Conservation (phyloP, 2,113 vertebrate genomes). For the Platichthys flesus region DNA sequence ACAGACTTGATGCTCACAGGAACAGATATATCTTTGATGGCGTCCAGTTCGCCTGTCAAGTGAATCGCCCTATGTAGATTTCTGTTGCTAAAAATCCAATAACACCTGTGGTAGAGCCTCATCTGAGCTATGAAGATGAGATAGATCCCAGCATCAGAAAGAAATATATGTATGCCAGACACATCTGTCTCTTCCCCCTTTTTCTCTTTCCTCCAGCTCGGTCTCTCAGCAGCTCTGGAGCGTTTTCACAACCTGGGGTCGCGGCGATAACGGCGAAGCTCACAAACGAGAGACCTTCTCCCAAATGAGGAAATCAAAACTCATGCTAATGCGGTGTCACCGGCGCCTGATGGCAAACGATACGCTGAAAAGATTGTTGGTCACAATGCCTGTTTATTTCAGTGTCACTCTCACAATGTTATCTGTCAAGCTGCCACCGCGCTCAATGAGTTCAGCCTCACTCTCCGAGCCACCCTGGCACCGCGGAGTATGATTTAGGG, state of each 20-base stretch:
- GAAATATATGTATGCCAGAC: conserved; percentile 3
- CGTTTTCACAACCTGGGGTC: conserved; percentile 29
- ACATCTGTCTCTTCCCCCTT: conserved; percentile 16
- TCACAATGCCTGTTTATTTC: conserved; percentile 54
- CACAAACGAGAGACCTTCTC: conserved; percentile 47
- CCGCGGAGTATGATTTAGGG: conserved; percentile 53
- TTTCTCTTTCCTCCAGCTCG: not conserved
- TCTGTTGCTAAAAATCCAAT: conserved; percentile 36
- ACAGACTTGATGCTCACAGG: conserved; percentile 31
- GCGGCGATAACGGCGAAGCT: conserved; percentile 32
- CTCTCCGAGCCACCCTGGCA: conserved; percentile 35
- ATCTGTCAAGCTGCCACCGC: conserved; percentile 60
- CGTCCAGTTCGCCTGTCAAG: conserved; percentile 43
- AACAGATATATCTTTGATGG: conserved; percentile 41
- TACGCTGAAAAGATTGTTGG: conserved; percentile 48
- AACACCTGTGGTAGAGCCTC: conserved; percentile 1
- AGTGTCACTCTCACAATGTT: conserved; percentile 51
- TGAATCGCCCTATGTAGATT: conserved; percentile 14
- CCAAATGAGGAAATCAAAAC: conserved; percentile 47
- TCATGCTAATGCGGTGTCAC: conserved; percentile 34
- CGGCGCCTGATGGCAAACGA: conserved; percentile 42
- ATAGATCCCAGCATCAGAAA: conserved; percentile 19
- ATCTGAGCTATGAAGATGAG: conserved; percentile 4
- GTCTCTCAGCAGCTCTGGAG: conserved; percentile 8
- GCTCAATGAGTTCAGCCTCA: conserved; percentile 47